Evolutionary conservation across 2,113 vertebrate genomes (phyloP).

Genomic region (Psephotus haematonotus): DNA sequence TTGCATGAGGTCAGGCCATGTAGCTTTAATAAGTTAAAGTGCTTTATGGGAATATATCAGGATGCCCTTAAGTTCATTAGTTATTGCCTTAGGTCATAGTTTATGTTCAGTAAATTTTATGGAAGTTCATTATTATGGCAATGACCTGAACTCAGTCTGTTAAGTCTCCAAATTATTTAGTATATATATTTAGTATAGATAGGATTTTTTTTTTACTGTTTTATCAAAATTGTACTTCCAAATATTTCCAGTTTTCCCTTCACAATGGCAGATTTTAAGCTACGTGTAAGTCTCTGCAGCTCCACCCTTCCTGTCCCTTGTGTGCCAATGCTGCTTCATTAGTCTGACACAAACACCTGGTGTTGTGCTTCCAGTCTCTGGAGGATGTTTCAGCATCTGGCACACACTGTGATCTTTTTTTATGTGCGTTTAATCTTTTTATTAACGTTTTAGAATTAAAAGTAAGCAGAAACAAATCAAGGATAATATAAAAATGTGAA

Average conservation of each 20-base stretch:
- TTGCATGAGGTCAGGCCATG: slow-evolving; percentile 71
- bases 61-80: slow-evolving; percentile 80
- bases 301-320: slow-evolving; percentile 51
- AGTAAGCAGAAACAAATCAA: slow-evolving; percentile 28
- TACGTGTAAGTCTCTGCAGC: slow-evolving; percentile 9
- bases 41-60: slow-evolving; percentile 75
- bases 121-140: slow-evolving; percentile 36
- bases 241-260: background rate
- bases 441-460: slow-evolving; percentile 50
- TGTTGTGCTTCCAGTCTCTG: slow-evolving; percentile 68
- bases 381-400: slow-evolving; percentile 83
- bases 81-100: slow-evolving; percentile 80
- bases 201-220: background rate
- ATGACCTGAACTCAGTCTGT: slow-evolving; percentile 44
- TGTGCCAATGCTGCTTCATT: slow-evolving; percentile 73
- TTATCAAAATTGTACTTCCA: background rate
- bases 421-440: slow-evolving; percentile 41
- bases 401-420: slow-evolving; percentile 70
- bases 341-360: slow-evolving; percentile 82
- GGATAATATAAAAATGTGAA: background rate
- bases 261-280: slow-evolving; percentile 3
- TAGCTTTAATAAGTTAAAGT: slow-evolving; percentile 77
- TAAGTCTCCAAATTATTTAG: slow-evolving; percentile 18
- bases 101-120: slow-evolving; percentile 68
- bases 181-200: background rate